Base-by-base conservation (phyloP, 2,888 invertebrate genomes). In the Acronicta aceris region DNA sequence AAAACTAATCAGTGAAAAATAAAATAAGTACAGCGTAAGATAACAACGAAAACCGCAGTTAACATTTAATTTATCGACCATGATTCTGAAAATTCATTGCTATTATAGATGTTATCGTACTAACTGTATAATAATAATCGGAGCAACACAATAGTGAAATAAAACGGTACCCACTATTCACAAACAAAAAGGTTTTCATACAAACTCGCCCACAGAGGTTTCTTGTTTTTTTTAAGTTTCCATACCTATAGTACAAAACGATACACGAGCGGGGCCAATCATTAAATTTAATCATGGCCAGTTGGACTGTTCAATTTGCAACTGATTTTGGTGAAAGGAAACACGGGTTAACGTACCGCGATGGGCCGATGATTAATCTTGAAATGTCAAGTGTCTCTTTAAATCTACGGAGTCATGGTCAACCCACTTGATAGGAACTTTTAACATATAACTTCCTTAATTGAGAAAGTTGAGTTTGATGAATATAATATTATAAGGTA, bases 271-370 rank as follows among this genome's bases (percentile, higher is more conserved):
- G 51, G 62, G 61, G 55, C 60, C 76, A 76, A 81, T 81, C 79
- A 79, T 85, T 84, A 81, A 82, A 80, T 82, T 81, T 79, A 82
- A 83, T 79, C 76, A 71, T 74, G 78, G 74, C 68, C 75, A 71
- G 67, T 72, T 68, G 52, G 68, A 71, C 70, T 75, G 71, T 63
- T 74, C 71, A 76, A 81, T 83, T 81, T 76, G 80, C 82, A 76
- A 82, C 74, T 77, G 76, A 78, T 76, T 78, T 78, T 81, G 84
- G 85, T 86, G 87, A 87, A 86, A 87, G 86, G 85, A 76, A 78
- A 56, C 74, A 62, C 72, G 65, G 82, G 81, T 81, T 79, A 83
- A 82, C 71, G 82, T 65, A 72, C 81, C 63, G 46, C 54, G 72
- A 75, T 74, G 73, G 64, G 55, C 59, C 51, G 59, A 56, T 59